A percentile compares a stretch with the other conserved stretches of the same genome.
These are phyloP conservation scores for Cetonia aurata DNA, from an alignment of 2,888 invertebrate genomes.

Conservation along the genomic window DNA sequence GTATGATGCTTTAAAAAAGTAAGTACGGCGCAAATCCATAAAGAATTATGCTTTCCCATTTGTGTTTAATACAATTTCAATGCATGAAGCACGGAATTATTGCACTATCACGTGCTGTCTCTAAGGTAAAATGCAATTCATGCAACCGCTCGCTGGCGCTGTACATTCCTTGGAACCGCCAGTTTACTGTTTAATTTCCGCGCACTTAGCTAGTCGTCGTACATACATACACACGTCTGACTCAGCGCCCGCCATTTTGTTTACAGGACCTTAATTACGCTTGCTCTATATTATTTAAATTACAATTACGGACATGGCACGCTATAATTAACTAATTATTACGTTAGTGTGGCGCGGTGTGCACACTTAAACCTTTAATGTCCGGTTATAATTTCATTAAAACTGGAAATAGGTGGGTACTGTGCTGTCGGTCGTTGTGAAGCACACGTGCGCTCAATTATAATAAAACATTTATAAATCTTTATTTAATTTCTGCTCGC, in stretches of 20 bases:
- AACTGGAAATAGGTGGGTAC: constrained; percentile 63
- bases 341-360: constrained; percentile 53
- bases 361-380: constrained; percentile 64
- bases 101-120: no score
- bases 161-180: not conserved
- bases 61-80: no score
- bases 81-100: no score
- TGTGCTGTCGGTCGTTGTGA: no score
- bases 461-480: constrained; percentile 65
- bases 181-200: not conserved
- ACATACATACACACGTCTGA: no score
- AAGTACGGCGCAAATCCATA: no score
- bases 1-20: no score
- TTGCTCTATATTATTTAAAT: constrained; percentile 65
- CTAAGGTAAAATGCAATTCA: no score
- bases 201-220: not conserved
- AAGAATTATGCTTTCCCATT: no score
- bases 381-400: constrained; percentile 64
- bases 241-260: constrained; percentile 56
- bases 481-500: constrained; percentile 57
- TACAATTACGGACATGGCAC: constrained; percentile 65
- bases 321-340: constrained; percentile 64
- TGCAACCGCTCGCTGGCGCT: no score
- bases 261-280: constrained; percentile 64
- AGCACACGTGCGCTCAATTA: constrained; percentile 65